Conservation (phyloP, 1,140 invertebrate genomes). For the Ceratina japonica region DNA sequence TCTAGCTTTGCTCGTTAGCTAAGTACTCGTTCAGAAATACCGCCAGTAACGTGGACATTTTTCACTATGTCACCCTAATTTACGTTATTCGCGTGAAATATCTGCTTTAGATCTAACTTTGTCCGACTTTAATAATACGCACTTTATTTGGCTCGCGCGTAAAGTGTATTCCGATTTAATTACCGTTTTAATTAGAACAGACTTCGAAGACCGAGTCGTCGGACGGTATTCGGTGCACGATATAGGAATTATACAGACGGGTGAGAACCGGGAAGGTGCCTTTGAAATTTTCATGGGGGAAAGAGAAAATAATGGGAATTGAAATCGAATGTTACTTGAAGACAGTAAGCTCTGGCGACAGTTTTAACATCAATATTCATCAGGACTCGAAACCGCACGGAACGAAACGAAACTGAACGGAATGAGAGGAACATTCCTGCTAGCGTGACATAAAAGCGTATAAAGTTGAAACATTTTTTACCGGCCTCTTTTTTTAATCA, state of each 20-base stretch:
- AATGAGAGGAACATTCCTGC: background rate
- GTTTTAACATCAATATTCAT: background rate
- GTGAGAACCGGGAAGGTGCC: background rate
- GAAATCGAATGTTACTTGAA: background rate
- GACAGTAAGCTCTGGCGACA: background rate
- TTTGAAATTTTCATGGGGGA: background rate
- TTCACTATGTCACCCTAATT: no score
- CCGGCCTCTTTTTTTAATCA: conserved; percentile 39
- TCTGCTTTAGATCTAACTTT: no score
- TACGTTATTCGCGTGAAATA: no score
- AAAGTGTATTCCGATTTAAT: conserved; percentile 15
- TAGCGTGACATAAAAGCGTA: conserved; percentile 29
- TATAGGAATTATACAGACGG: background rate
- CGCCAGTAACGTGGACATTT: no score
- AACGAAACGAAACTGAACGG: background rate
- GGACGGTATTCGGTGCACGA: background rate
- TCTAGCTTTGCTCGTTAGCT: no score
- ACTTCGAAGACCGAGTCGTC: background rate
- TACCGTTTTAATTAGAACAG: conserved; percentile 15
- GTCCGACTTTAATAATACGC: no score
- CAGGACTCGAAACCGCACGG: background rate
- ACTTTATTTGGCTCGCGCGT: background rate
- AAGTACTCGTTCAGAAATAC: no score
- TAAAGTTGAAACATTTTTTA: conserved; percentile 37
- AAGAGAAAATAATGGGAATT: background rate